Conservation (phyloP, 2,113 vertebrate genomes). For the Thamnophis sirtalis region DNA sequence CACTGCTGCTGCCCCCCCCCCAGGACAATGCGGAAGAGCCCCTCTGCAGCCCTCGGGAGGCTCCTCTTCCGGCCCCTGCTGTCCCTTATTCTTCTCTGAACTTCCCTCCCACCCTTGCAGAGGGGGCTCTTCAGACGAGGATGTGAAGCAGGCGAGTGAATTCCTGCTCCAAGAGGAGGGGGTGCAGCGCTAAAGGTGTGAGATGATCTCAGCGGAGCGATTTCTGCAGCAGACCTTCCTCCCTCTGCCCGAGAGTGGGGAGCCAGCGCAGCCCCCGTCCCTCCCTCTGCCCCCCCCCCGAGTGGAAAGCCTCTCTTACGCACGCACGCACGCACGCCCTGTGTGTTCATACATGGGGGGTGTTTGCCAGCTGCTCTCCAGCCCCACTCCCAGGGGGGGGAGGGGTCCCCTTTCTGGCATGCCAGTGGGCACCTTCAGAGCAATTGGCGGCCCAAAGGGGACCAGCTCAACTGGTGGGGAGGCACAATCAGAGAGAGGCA, state of each 20-base stretch:
- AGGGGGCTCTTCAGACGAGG: not conserved
- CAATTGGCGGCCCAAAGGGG: not conserved
- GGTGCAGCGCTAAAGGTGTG: not conserved
- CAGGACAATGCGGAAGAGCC: not conserved
- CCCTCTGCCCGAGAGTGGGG: not conserved
- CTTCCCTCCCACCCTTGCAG: not conserved
- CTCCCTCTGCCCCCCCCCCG: not conserved
- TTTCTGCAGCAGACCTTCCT: not conserved
- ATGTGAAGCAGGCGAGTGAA: not conserved
- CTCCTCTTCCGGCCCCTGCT: not conserved
- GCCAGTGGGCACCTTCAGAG: not conserved
- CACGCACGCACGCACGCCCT: rapidly evolving
- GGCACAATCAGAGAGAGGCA: not conserved
- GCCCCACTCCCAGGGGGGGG: not conserved
- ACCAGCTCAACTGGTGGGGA: not conserved
- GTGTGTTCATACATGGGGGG: not conserved
- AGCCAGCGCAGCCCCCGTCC: too few species aligned
- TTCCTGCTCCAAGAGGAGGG: not conserved
- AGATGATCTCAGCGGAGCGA: not conserved
- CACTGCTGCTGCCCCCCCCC: not conserved
- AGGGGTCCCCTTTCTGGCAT: not conserved
- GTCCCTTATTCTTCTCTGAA: not conserved
- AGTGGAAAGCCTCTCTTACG: not conserved
- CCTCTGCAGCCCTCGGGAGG: not conserved
- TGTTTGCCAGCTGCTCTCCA: too few species aligned